Base-by-base conservation (phyloP, 2,888 invertebrate species). In the Melinaea marsaeus region DNA sequence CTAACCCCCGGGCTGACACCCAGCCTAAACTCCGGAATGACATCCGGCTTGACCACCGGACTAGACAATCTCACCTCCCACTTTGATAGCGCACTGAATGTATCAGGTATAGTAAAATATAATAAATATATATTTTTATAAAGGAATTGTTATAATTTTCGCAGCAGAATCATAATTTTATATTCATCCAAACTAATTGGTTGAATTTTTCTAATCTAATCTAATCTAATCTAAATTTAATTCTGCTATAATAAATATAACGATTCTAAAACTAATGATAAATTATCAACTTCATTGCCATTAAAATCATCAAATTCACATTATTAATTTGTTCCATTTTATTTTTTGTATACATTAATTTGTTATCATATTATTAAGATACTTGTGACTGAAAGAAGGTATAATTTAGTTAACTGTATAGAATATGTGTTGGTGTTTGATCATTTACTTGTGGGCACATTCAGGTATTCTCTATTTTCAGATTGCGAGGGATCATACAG, bases 381-480 rank as follows among this genome's bases (percentile, higher is more conserved):
- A 42, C 13, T 45, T 2, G 48, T 51, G 51, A 54, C 58, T 33
- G 58, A 5, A 48, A 55, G 55, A 35, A 64, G 33, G 22, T 35
- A 55, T 13, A 34, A 22, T 48, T 13, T 42, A 60, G 48, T 59
- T 59, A 65, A 67, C 62, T 69, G 67, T 70, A 67, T 69, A 61
- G 34, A 42, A 32, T 42, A 32, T 60, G 51, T 55, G 32, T 58
- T 61, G 73, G 74, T 74, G 72, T 69, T 71, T 72, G 69, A 74
- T 75, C 75, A 63, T 75, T 72, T 79, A 83, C 82, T 84, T 80
- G 85, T 85, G 89, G 90, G 85, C 90, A 89, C 87, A 88, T 89
- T 88, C 78, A 89, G 85, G 86, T 74, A 71, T 85, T 83, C 82
- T 86, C 79, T 78, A 71, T 83, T 86, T 87, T 46, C 88, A 88